Percentiles rank a stretch among this genome's conserved stretches.
Conservation (phyloP, 1,140 invertebrate species). For the Sinella curviseta region DNA sequence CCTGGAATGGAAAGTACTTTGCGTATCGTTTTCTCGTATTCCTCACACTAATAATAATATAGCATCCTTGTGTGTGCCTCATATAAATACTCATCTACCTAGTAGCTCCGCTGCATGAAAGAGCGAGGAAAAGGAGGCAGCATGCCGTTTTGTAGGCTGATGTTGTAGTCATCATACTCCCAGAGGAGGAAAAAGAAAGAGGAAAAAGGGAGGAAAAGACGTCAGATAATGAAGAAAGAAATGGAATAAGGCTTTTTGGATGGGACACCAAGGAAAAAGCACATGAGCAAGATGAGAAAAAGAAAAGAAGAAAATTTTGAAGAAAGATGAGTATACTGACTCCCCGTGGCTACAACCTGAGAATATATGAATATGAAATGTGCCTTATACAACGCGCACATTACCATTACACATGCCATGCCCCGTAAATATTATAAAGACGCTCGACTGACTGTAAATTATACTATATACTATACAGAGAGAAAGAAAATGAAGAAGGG, state of each 20-base stretch:
- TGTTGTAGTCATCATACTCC: constrained; percentile 1
- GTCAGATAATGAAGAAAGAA: constrained; percentile 33
- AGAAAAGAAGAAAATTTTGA: constrained; percentile 23
- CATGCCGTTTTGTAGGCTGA: constrained; percentile 1
- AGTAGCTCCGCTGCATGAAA: background rate
- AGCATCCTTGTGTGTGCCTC: background rate
- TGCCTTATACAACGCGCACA: background rate
- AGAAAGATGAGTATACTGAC: constrained; percentile 24
- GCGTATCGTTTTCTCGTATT: background rate
- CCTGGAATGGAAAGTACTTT: background rate
- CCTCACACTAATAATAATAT: background rate
- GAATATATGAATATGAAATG: constrained; percentile 23
- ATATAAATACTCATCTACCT: background rate
- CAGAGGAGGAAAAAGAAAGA: constrained; percentile 14
- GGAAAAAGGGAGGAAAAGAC: constrained; percentile 25
- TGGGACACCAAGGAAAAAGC: constrained; percentile 19
- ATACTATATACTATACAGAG: background rate
- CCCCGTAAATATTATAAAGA: too few relatives aligned
- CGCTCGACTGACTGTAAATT: background rate
- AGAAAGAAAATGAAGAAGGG: constrained; percentile 7
- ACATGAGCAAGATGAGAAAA: constrained; percentile 10
- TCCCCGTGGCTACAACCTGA: constrained; percentile 26
- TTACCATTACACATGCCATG: background rate
- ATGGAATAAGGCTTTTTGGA: background rate
- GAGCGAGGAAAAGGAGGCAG: background rate